phyloP scores from a whole-genome alignment of 2,797 vertebrate species.

The Spinus pinus region DNA sequence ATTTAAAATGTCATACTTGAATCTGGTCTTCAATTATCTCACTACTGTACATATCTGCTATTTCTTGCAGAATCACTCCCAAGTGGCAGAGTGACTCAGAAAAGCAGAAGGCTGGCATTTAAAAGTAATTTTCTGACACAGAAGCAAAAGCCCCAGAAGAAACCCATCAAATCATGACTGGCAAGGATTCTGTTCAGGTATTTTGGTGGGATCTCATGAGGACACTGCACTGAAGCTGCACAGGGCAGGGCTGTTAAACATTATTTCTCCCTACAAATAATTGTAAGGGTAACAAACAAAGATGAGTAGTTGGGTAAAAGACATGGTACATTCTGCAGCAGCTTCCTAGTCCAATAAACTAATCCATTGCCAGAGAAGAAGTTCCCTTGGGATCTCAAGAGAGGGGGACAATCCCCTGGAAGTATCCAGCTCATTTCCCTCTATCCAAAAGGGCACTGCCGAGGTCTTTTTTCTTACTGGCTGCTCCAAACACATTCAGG shows the following conservation, averaged over 20 bases:
- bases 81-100: constrained; percentile 16
- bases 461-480: background rate
- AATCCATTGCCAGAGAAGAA: background rate
- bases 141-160: background rate
- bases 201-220: background rate
- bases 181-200: background rate
- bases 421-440: background rate
- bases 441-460: background rate
- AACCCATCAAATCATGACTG: background rate
- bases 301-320: background rate
- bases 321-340: background rate
- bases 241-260: background rate
- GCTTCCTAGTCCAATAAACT: background rate
- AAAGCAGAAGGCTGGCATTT: constrained; percentile 1
- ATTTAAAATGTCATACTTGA: background rate
- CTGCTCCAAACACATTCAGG: background rate
- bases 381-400: background rate
- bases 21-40: background rate
- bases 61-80: background rate
- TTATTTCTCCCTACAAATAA: background rate
- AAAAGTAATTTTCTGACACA: background rate
- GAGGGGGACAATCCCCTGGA: background rate
- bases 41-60: background rate
- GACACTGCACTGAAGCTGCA: background rate
- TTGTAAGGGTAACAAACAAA: background rate